A percentile compares a stretch with the other conserved stretches of the same genome.
These are phyloP conservation scores for Gymnorhina tibicen DNA, from an alignment of 2,113 vertebrate species.

Conservation along the genomic window DNA sequence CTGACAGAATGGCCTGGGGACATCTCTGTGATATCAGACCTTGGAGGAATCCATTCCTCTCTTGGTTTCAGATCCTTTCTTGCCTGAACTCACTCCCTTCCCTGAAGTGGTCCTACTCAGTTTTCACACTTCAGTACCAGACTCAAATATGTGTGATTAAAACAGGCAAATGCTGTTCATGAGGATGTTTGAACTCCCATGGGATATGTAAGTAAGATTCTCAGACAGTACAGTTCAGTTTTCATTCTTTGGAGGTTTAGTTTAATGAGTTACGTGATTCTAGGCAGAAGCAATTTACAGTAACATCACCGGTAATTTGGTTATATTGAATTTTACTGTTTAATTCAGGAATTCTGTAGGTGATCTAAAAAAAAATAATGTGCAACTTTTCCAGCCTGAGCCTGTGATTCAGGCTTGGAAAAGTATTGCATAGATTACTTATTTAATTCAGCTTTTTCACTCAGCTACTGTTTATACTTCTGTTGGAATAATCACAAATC, in stretches of 20 bases:
- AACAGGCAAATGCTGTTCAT: neutral
- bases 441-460: neutral
- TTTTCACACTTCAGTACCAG: neutral
- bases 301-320: neutral
- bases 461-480: neutral
- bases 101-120: neutral
- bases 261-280: neutral
- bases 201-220: neutral
- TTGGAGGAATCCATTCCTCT: neutral
- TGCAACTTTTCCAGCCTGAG: neutral
- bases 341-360: neutral
- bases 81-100: neutral
- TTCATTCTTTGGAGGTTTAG: neutral
- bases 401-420: neutral
- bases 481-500: neutral
- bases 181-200: neutral
- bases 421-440: neutral
- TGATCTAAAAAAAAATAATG: neutral
- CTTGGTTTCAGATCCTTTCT: neutral
- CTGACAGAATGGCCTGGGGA: neutral
- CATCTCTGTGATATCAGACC: neutral
- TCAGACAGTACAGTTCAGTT: neutral
- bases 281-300: neutral
- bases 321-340: neutral
- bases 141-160: neutral